Evolutionary conservation across 2,113 vertebrate species (phyloP), one percentile per base, ranked within the genome.

Genomic region (Oophaga pumilio): DNA sequence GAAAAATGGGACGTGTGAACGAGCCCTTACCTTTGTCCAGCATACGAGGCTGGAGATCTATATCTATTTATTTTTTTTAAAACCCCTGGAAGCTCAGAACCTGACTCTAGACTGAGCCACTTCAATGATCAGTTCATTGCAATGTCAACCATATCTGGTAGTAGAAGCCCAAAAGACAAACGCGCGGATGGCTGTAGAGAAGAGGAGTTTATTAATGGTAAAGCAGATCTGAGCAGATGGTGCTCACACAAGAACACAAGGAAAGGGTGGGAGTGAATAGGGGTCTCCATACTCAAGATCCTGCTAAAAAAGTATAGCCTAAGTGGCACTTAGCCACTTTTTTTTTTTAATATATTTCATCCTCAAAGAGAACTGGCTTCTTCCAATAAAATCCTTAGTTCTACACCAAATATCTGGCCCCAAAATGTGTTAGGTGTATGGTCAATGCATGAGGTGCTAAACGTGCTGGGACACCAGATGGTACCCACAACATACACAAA

Each of bases 121-220:
- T 62, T 22, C 18, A n/a, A 2, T 4, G 17, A 62, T 17, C 20
- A 62, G 8, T 8, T 62, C 53, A 56, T 4, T 20, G 5, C 60
- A 62, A 62, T 22, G 60, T 22, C 20, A 66, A 26, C 64, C 64
- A 26, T 66, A 66, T 66, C n/a, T 9, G n/a, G n/a, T 66, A 66
- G 62, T 15, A 71, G 26, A 74, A 76, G 66, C 91, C 92, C 92
- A 57, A 89, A 92, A 89, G 0, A 22, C 26, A 11, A 93, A 22
- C 89, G 91, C 82, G 91, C 87, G 87, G 90, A n/a, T 91, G 91
- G 90, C 90, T 95, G 93, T 93, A 94, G 95, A 97, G 95, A 97
- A 98, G 95, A 94, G 94, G 91, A 94, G 96, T 94, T 94, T 96
- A 95, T 98, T 96, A 97, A 97, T 96, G 96, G 96, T 95, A 96